These are phyloP conservation scores for Ephialtes manifestator DNA, from an alignment of 2,888 invertebrate species.

Conservation along the genomic window DNA sequence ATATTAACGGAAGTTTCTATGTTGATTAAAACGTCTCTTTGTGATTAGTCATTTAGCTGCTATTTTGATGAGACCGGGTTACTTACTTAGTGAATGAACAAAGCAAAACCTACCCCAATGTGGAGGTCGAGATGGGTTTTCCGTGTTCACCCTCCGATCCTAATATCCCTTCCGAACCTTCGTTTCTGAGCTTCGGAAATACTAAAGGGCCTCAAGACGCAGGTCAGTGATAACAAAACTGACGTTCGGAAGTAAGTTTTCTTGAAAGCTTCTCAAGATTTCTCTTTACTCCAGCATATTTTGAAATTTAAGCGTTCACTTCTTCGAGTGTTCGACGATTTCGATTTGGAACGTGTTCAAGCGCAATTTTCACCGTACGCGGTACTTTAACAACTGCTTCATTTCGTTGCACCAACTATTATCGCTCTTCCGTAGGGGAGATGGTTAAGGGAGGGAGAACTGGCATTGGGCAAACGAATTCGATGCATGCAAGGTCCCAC, in stretches of 20 bases:
- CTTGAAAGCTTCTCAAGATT: background rate
- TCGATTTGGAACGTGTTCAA: conserved; percentile 60
- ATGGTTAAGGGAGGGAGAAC: background rate
- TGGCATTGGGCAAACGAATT: conserved; percentile 55
- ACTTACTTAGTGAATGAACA: background rate
- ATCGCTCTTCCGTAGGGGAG: conserved; percentile 16
- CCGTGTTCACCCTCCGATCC: background rate
- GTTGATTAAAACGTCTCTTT: background rate
- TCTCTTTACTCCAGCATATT: background rate
- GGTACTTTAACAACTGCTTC: conserved; percentile 60
- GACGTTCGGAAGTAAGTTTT: background rate
- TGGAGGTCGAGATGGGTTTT: background rate
- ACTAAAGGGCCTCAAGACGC: background rate
- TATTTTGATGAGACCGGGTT: background rate
- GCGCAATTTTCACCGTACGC: conserved; percentile 58
- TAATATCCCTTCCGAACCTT: background rate
- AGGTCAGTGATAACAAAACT: background rate
- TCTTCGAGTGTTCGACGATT: conserved; percentile 44
- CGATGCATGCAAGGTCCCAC: conserved; percentile 63
- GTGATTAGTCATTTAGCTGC: background rate
- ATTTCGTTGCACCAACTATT: conserved; percentile 55
- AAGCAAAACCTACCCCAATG: conserved; percentile 28
- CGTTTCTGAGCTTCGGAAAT: background rate
- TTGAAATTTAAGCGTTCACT: conserved; percentile 19
- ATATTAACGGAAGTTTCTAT: background rate